These are phyloP conservation scores for Drosophila erecta DNA, from an alignment of 1,140 invertebrate species.

Conservation along the genomic window DNA sequence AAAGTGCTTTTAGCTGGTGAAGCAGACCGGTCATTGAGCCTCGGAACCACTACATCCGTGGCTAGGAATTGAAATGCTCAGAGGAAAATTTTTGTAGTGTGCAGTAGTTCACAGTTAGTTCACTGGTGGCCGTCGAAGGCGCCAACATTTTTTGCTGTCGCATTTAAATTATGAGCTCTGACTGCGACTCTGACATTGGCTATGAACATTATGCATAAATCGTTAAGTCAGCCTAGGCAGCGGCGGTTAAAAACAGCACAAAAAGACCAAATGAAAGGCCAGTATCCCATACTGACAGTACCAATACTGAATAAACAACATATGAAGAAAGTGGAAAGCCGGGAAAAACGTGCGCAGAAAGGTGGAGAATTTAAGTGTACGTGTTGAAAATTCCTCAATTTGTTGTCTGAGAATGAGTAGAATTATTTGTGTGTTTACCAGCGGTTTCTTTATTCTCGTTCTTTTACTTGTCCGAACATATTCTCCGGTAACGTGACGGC, in stretches of 20 bases:
- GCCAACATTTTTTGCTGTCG: constrained; percentile 79
- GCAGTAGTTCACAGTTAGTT: constrained; percentile 43
- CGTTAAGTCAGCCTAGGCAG: constrained; percentile 5
- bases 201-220: constrained; percentile 69
- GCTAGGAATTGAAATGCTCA: constrained; percentile 56
- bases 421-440: constrained; percentile 52
- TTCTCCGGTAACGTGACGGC: constrained; percentile 69
- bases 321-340: constrained; percentile 34
- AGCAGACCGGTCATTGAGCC: constrained; percentile 54
- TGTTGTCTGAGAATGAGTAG: constrained; percentile 11
- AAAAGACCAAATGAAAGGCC: constrained; percentile 7
- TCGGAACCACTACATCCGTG: constrained; percentile 17
- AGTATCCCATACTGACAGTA: constrained; percentile 1
- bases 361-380: constrained; percentile 64
- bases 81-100: constrained; percentile 45
- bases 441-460: constrained; percentile 44
- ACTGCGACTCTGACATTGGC: constrained; percentile 45
- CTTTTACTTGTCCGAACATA: constrained; percentile 26
- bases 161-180: constrained; percentile 75
- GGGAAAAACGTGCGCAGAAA: constrained; percentile 15
- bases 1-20: constrained; percentile 40
- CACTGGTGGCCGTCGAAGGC: constrained; percentile 52
- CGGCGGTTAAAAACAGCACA: constrained; percentile 24
- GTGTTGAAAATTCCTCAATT: constrained; percentile 77
- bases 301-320: constrained; percentile 15